A percentile compares a stretch with the other conserved stretches of the same genome.
Conservation (phyloP, 2,797 vertebrate species). For the Chaenodraco wilsoni region DNA sequence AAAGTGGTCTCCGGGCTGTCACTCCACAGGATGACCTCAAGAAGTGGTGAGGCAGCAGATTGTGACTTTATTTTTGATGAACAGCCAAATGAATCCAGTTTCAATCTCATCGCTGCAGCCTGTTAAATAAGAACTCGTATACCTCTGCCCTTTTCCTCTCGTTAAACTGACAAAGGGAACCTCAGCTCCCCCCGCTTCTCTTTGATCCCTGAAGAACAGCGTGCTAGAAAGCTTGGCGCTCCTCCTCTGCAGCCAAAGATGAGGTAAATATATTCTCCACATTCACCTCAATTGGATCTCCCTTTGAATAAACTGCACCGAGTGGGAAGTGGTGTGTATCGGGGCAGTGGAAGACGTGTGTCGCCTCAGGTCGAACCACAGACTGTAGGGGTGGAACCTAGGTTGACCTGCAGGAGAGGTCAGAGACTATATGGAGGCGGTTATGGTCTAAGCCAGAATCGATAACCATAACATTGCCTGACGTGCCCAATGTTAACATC, state of each 20-base stretch:
- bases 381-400: constrained; percentile 2
- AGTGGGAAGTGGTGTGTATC: background rate
- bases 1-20: constrained; percentile 9
- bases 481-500: background rate
- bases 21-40: constrained; percentile 29
- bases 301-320: constrained; percentile 23
- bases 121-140: constrained; percentile 55
- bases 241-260: constrained; percentile 18
- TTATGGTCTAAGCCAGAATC: constrained; percentile 31
- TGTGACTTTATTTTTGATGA: constrained; percentile 60
- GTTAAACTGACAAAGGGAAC: constrained; percentile 53
- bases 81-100: constrained; percentile 46
- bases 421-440: no score
- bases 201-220: constrained; percentile 65
- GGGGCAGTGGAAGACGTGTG: constrained; percentile 3
- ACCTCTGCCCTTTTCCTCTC: constrained; percentile 30
- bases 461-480: constrained; percentile 42
- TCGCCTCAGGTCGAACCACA: constrained; percentile 28
- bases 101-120: constrained; percentile 54
- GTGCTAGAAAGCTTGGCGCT: constrained; percentile 51
- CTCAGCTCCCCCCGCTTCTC: constrained; percentile 52
- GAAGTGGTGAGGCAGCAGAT: constrained; percentile 50
- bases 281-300: constrained; percentile 41
- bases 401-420: constrained; percentile 28
- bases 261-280: constrained; percentile 43